A percentile compares a stretch with the other conserved stretches of the same genome.
phyloP scores from a whole-genome alignment of 1,140 invertebrate genomes.

The Drosophila nebulosa region DNA sequence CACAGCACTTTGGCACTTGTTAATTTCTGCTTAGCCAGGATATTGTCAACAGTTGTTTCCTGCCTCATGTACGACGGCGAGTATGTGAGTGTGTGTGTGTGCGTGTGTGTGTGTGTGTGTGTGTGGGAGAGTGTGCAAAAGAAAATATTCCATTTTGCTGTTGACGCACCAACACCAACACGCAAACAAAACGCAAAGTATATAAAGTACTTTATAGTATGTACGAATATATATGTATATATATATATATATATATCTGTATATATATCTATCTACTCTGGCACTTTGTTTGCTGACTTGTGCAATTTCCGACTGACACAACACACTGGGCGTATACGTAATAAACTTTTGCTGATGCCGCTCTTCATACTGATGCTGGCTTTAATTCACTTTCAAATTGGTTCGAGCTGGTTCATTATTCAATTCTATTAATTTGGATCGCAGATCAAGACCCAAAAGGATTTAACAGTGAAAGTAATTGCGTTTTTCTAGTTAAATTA shows the following conservation, averaged over 20 bases:
- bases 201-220: conserved; percentile 20
- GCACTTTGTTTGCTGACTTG: conserved; percentile 64
- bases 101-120: no score
- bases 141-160: conserved; percentile 44
- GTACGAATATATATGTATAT: no score
- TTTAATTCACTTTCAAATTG: not conserved
- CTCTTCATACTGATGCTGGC: not conserved
- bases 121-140: no score
- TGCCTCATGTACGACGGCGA: conserved; percentile 20
- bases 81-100: no score
- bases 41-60: conserved; percentile 64
- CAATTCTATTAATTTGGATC: not conserved
- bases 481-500: not conserved
- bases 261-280: no score
- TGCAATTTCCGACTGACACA: conserved; percentile 70
- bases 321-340: conserved; percentile 53
- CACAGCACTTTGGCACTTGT: conserved; percentile 23
- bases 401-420: not conserved
- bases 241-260: no score
- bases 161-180: conserved; percentile 30
- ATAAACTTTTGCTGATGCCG: conserved; percentile 24
- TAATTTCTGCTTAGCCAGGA: conserved; percentile 65
- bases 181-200: not conserved
- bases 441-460: not conserved
- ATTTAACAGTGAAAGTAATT: not conserved